Conservation (phyloP, 2,888 invertebrate genomes). For the Axea sp. region DNA sequence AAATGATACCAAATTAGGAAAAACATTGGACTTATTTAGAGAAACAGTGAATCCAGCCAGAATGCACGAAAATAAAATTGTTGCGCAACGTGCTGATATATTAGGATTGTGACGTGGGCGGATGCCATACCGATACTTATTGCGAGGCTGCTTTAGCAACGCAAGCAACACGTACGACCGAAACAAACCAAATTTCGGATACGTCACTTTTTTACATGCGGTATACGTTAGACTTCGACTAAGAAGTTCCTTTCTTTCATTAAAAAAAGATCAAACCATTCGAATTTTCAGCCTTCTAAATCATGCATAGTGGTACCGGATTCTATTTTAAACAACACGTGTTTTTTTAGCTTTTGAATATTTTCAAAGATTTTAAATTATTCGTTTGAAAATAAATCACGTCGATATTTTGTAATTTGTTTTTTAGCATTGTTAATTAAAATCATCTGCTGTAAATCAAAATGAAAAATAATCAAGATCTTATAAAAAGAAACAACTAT, state of each 20-base stretch:
- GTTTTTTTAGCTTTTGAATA: no score
- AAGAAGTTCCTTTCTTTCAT: neutral
- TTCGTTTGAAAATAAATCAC: no score
- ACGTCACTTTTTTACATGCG: slow-evolving; percentile 32
- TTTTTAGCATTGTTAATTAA: no score
- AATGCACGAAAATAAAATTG: slow-evolving; percentile 71
- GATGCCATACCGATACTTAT: slow-evolving; percentile 73
- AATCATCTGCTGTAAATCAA: no score
- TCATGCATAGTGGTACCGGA: no score
- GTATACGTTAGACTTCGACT: neutral
- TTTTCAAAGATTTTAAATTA: no score
- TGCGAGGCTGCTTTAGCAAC: slow-evolving; percentile 62
- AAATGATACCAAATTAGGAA: slow-evolving; percentile 43
- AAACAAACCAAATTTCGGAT: slow-evolving; percentile 29
- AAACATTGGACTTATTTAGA: slow-evolving; percentile 39
- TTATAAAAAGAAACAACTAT: no score
- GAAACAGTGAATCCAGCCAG: slow-evolving; percentile 52
- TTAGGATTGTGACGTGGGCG: slow-evolving; percentile 74
- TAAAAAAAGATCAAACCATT: slow-evolving; percentile 11
- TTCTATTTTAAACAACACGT: no score
- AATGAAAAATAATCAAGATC: no score
- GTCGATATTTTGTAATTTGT: no score
- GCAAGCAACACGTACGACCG: slow-evolving; percentile 44
- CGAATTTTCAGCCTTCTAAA: no score
- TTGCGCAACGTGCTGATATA: slow-evolving; percentile 73